Evolutionary conservation across 2,797 vertebrate species (phyloP).

Genomic region (Xenopus petersii): DNA sequence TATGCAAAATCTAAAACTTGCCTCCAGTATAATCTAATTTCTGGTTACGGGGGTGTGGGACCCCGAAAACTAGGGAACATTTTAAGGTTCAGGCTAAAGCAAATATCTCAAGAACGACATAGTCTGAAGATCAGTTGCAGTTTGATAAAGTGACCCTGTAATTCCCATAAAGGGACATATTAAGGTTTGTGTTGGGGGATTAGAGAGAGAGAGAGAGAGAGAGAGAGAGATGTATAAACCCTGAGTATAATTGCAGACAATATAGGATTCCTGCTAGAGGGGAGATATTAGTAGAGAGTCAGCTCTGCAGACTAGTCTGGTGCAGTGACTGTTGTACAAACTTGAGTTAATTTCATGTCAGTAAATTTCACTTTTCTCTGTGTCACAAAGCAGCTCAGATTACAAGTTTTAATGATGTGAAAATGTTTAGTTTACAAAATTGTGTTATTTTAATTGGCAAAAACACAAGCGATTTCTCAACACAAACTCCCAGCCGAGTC

Average conservation of each 20-base stretch:
- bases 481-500: conserved; percentile 85
- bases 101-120: too few species aligned
- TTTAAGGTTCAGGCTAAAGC: too few species aligned
- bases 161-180: too few species aligned
- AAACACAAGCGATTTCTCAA: conserved; percentile 84
- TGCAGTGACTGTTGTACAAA: conserved; percentile 77
- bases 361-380: conserved; percentile 82
- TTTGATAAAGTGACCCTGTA: too few species aligned
- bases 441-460: conserved; percentile 85
- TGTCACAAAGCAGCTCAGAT: conserved; percentile 82
- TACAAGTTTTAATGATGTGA: conserved; percentile 84
- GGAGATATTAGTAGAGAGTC: conserved; percentile 67
- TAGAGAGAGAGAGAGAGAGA: too few species aligned
- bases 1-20: too few species aligned
- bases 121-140: too few species aligned
- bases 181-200: too few species aligned
- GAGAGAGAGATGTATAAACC: too few species aligned
- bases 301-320: conserved; percentile 60
- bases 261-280: conserved; percentile 61
- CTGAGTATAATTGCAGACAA: neutral
- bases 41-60: too few species aligned
- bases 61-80: too few species aligned
- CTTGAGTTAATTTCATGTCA: conserved; percentile 84
- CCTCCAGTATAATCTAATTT: too few species aligned
- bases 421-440: conserved; percentile 85